Evolutionary conservation across 2,113 vertebrate genomes (phyloP).

Genomic region (Tricholaema leucomelas): DNA sequence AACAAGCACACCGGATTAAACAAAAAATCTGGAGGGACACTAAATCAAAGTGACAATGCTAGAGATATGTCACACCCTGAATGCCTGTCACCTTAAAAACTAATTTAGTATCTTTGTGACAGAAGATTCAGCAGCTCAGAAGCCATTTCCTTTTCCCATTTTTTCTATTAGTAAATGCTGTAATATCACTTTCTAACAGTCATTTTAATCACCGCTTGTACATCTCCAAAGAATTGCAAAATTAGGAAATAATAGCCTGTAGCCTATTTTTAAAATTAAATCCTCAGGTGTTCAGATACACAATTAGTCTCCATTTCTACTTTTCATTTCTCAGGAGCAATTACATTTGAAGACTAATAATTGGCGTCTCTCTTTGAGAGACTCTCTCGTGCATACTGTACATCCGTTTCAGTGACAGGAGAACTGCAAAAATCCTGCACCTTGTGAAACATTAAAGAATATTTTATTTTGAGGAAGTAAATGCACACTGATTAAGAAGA

Average conservation of each 20-base stretch:
- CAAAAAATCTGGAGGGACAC: background rate
- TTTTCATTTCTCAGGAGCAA: conserved; percentile 55
- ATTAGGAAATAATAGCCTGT: conserved; percentile 56
- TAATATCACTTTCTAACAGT: conserved; percentile 17
- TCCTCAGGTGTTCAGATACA: conserved; percentile 55
- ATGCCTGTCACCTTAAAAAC: background rate
- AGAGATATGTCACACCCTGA: background rate
- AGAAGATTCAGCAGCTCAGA: background rate
- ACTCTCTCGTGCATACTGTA: conserved; percentile 42
- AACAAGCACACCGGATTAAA: background rate
- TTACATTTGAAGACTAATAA: conserved; percentile 53
- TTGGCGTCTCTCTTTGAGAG: conserved; percentile 18
- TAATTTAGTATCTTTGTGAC: background rate
- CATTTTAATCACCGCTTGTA: conserved; percentile 57
- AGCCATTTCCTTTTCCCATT: background rate
- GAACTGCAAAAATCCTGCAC: background rate
- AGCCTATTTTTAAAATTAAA: conserved; percentile 64
- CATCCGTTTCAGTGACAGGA: conserved; percentile 9
- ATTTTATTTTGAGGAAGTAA: background rate
- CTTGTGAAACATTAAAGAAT: background rate
- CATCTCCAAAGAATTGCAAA: conserved; percentile 45
- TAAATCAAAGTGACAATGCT: background rate
- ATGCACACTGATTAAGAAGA: background rate
- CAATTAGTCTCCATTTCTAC: conserved; percentile 58
- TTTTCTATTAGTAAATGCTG: conserved; percentile 54